Evolutionary conservation across 2,113 vertebrate genomes (phyloP).

Genomic region (Thamnaconus septentrionalis): DNA sequence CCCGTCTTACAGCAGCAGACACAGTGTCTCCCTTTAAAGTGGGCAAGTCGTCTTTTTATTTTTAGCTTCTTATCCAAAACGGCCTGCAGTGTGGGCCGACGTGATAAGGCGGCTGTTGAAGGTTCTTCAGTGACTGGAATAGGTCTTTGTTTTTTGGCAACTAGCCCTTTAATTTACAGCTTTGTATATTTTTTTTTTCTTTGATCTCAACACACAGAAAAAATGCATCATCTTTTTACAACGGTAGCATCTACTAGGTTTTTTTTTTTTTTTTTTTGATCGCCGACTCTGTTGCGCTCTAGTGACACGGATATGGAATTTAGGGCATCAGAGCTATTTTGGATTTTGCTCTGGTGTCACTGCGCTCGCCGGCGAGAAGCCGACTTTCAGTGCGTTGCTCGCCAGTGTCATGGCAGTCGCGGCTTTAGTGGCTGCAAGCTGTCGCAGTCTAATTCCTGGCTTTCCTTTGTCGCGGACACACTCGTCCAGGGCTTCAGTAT

Average conservation of each 20-base stretch:
- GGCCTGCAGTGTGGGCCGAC: background rate
- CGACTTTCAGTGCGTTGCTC: conserved; percentile 3
- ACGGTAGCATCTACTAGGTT: no score
- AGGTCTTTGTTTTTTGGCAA: no score
- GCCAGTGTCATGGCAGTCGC: conserved; percentile 1
- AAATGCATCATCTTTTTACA: no score
- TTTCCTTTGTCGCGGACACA: no score
- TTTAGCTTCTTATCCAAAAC: conserved; percentile 21
- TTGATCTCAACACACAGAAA: no score
- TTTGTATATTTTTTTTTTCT: no score
- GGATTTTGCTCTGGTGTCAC: conserved; percentile 36
- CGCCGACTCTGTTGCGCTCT: conserved; percentile 11
- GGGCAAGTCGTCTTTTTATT: conserved; percentile 2
- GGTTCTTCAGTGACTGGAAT: background rate
- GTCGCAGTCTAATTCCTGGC: no score
- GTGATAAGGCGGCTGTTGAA: background rate
- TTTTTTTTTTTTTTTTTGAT: background rate
- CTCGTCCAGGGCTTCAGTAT: no score
- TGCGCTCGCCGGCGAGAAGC: conserved; percentile 18
- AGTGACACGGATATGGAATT: conserved; percentile 45
- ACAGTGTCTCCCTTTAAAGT: conserved; percentile 2
- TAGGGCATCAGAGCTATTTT: conserved; percentile 65
- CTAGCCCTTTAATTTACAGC: no score
- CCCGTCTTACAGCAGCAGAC: background rate
- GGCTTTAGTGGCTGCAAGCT: no score